These are phyloP conservation scores for Acrossocheilus fasciatus DNA, from an alignment of 2,797 vertebrate genomes.

Conservation along the genomic window DNA sequence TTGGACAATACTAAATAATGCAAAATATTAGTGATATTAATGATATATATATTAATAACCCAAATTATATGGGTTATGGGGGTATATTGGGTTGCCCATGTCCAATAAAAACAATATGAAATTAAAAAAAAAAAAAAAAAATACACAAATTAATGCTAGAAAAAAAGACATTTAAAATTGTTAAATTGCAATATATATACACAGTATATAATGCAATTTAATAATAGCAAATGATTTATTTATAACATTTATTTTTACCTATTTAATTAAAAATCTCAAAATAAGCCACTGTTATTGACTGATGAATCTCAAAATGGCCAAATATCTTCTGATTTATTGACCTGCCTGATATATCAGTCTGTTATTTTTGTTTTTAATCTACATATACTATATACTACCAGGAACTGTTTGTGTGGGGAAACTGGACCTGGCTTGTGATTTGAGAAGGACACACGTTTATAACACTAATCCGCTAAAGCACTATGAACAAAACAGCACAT, in stretches of 20 bases:
- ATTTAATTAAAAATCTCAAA: neutral
- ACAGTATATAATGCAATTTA: neutral
- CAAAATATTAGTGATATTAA: neutral
- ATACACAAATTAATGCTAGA: neutral
- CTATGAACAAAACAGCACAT: constrained; percentile 31
- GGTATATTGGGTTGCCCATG: neutral
- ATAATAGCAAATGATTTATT: neutral
- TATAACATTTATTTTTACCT: neutral
- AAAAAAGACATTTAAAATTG: neutral
- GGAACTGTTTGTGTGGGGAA: neutral
- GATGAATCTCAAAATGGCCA: neutral
- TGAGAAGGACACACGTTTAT: neutral
- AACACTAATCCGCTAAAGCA: constrained; percentile 35
- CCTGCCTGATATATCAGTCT: neutral
- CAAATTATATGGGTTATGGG: neutral
- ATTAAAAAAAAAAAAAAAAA: neutral
- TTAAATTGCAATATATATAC: neutral
- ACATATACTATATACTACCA: neutral
- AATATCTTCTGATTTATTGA: neutral
- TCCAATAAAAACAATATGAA: neutral
- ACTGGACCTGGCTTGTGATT: neutral
- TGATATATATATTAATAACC: neutral
- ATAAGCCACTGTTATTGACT: neutral
- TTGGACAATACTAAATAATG: neutral
- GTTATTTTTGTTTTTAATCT: neutral